Evolutionary conservation across 2,888 invertebrate genomes (phyloP), one percentile per base, ranked within the genome.

Genomic region (Eumerus sabulonum): DNA sequence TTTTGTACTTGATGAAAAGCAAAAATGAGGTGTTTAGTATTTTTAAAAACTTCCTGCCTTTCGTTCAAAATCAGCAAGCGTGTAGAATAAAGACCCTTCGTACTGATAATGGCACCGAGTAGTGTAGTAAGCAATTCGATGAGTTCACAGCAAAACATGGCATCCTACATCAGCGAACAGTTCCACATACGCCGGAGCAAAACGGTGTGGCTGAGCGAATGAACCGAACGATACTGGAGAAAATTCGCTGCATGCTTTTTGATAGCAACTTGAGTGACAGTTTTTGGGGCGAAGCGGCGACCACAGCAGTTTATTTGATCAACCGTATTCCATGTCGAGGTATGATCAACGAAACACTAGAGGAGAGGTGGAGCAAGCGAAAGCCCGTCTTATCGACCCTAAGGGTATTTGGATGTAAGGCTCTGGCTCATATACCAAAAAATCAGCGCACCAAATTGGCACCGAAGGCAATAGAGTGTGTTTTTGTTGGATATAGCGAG

Each of bases 161-260:
- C 1, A 76, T 68, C 51, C 7, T 63, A 19, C 67, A 73, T 45
- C 54, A 81, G 53, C 63, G 38, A 18, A 71, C 76, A 9, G 57
- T n/a, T n/a, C n/a, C 45, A 9, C 67, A 76, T 19, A 70, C 74
- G 1, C 77, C 71, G 12, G 56, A 74, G 13, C 71, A 74, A 19
- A 72, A 68, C 50, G 67, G 68, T 1, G 76, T 72, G 1, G 59
- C 76, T 9, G 63, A 76, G 57, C n/a, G n/a, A 16, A 47, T 67
- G 45, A 73, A 76, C 14, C 66, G 73, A 1, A 73, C 76, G 12
- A 42, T 82, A 4, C 35, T n/a, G n/a, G n/a, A n/a, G n/a, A n/a
- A n/a, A n/a, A n/a, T n/a, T n/a, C n/a, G n/a, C n/a, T n/a, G n/a
- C n/a, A n/a, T n/a, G n/a, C n/a, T 13, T 51, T 9, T 51, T 16